Percentiles rank a stretch among this genome's conserved stretches.
phyloP scores from a whole-genome alignment of 1,140 invertebrate species.

The Leptopilina boulardi region DNA sequence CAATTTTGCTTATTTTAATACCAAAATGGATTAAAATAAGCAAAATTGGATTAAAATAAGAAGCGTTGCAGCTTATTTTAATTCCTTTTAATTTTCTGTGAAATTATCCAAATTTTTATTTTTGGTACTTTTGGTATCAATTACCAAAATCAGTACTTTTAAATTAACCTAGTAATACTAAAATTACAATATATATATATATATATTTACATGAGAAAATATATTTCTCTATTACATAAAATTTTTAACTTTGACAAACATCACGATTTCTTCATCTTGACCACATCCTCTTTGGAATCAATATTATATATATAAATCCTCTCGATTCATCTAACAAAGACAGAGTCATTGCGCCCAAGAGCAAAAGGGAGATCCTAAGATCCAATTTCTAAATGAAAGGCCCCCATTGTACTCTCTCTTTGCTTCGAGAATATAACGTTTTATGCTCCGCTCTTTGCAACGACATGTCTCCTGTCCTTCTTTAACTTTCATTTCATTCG shows the following conservation, averaged over 20 bases:
- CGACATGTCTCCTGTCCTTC: slow-evolving; percentile 41
- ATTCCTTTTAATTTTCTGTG: too few relatives aligned
- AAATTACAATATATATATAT: too few relatives aligned
- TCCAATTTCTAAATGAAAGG: slow-evolving; percentile 62
- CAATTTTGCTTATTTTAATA: too few relatives aligned
- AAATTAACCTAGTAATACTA: too few relatives aligned
- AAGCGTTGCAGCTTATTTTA: too few relatives aligned
- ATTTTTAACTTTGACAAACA: slow-evolving; percentile 34
- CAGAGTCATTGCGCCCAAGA: slow-evolving; percentile 46
- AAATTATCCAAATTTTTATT: too few relatives aligned
- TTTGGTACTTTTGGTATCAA: too few relatives aligned
- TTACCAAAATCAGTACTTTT: too few relatives aligned
- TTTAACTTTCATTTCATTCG: slow-evolving; percentile 35
- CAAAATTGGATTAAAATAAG: too few relatives aligned
- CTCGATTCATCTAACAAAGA: slow-evolving; percentile 52
- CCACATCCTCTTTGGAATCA: slow-evolving; percentile 39
- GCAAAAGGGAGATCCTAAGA: slow-evolving; percentile 38
- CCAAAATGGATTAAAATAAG: too few relatives aligned
- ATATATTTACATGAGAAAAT: too few relatives aligned
- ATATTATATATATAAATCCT: slow-evolving; percentile 18
- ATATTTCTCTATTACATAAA: too few relatives aligned
- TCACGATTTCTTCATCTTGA: slow-evolving; percentile 46
- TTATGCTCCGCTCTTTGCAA: slow-evolving; percentile 37
- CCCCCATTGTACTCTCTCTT: slow-evolving; percentile 53
- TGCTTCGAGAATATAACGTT: slow-evolving; percentile 43